phyloP scores from a whole-genome alignment of 2,888 invertebrate species.

The Cryptosula pallasiana region DNA sequence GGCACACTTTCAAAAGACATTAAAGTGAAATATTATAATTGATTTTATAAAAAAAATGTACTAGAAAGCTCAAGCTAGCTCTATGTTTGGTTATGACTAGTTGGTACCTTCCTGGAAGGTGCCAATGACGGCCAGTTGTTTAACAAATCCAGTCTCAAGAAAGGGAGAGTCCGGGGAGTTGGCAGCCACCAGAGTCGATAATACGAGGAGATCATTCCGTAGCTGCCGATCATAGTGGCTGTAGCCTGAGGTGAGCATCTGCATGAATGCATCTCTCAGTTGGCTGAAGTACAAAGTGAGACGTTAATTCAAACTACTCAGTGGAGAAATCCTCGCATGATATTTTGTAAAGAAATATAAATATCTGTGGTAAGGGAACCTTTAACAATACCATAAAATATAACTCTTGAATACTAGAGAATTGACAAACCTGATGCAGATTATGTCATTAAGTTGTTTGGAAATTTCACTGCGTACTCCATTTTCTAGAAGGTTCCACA shows the following conservation, averaged over 20 bases:
- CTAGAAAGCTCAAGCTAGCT: too few species aligned
- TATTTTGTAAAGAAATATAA: too few species aligned
- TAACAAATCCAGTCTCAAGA: conserved; percentile 51
- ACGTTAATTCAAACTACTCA: too few species aligned
- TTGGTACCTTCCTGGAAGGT: conserved; percentile 52
- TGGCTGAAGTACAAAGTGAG: conserved; percentile 36
- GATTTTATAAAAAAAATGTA: too few species aligned
- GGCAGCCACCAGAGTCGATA: conserved; percentile 43
- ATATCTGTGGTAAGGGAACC: too few species aligned
- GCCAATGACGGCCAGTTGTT: conserved; percentile 49
- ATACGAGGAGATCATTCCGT: conserved; percentile 50
- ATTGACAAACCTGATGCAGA: conserved; percentile 50
- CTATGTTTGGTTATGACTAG: too few species aligned
- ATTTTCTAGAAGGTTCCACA: conserved; percentile 51
- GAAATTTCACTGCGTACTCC: conserved; percentile 40
- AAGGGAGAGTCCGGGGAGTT: conserved; percentile 46
- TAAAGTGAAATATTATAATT: too few species aligned
- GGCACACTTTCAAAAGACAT: too few species aligned
- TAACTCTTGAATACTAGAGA: too few species aligned
- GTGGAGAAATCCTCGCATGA: too few species aligned
- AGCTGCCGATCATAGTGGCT: conserved; percentile 51
- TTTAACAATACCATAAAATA: too few species aligned
- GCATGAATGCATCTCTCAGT: conserved; percentile 50
- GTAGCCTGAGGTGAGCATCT: conserved; percentile 49
- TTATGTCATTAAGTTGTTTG: conserved; percentile 44